Evolutionary conservation across 2,797 vertebrate species (phyloP).

Genomic region (Gymnoscopelus braueri): DNA sequence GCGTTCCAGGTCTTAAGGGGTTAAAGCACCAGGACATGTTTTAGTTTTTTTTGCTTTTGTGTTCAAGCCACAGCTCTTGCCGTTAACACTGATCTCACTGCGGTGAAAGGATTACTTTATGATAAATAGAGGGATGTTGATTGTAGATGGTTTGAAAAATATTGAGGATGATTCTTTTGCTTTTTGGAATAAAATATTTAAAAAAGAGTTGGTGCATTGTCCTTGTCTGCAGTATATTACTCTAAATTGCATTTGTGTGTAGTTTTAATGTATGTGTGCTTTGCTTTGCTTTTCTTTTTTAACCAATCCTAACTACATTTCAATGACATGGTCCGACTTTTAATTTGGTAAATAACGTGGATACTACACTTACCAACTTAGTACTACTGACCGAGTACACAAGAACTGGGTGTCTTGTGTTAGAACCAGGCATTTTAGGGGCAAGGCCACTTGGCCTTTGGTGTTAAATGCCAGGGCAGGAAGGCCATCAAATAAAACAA

Average conservation of each 20-base stretch:
- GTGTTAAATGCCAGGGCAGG: too few species aligned
- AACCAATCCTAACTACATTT: background rate
- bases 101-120: conserved; percentile 29
- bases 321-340: background rate
- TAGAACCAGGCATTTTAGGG: background rate
- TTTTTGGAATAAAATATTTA: conserved; percentile 85
- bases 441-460: too few species aligned
- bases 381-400: too few species aligned
- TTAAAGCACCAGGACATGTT: background rate
- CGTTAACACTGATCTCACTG: conserved; percentile 12
- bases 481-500: too few species aligned
- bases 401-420: background rate
- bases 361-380: too few species aligned
- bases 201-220: conserved; percentile 50
- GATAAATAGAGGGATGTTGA: conserved; percentile 57
- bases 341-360: too few species aligned
- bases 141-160: conserved; percentile 85
- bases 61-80: conserved; percentile 22
- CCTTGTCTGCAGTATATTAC: background rate
- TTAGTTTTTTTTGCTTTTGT: conserved; percentile 11
- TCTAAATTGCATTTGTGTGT: background rate
- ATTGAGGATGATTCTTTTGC: conserved; percentile 66
- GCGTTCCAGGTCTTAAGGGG: too few species aligned
- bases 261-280: background rate
- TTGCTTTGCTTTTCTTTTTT: background rate